Conservation (phyloP, 2,797 vertebrate species). For the Scyliorhinus canicula region DNA sequence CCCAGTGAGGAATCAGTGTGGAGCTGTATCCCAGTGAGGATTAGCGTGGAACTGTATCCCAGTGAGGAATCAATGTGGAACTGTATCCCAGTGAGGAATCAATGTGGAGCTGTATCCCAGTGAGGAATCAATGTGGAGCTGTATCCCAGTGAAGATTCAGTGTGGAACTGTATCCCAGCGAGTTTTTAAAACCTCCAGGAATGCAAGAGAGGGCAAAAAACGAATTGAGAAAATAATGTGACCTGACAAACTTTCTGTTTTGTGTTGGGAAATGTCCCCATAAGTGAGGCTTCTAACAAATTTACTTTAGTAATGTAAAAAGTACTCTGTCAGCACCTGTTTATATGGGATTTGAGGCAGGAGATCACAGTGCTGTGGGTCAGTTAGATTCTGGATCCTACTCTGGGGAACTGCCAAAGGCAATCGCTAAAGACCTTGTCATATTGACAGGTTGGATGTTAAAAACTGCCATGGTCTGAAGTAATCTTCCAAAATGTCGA, state of each 20-base stretch:
- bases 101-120: neutral
- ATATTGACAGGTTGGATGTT: neutral
- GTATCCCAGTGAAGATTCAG: neutral
- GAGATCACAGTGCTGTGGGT: neutral
- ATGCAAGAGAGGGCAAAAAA: neutral
- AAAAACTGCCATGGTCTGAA: neutral
- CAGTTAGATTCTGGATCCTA: neutral
- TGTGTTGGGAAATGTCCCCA: neutral
- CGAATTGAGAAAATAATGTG: neutral
- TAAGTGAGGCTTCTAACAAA: neutral
- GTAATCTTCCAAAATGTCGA: neutral
- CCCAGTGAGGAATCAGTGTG: too few species aligned
- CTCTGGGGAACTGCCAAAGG: neutral
- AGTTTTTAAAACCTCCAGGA: neutral
- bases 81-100: neutral
- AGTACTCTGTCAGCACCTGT: neutral
- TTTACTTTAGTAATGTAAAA: slow-evolving; percentile 10
- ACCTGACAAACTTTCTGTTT: neutral
- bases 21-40: neutral
- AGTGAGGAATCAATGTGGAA: neutral
- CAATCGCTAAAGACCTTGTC: neutral
- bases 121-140: neutral
- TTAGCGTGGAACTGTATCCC: neutral
- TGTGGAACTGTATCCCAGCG: neutral
- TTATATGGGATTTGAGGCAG: neutral